These are phyloP conservation scores for Nipponia nippon DNA, from an alignment of 2,113 vertebrate genomes.

Conservation along the genomic window DNA sequence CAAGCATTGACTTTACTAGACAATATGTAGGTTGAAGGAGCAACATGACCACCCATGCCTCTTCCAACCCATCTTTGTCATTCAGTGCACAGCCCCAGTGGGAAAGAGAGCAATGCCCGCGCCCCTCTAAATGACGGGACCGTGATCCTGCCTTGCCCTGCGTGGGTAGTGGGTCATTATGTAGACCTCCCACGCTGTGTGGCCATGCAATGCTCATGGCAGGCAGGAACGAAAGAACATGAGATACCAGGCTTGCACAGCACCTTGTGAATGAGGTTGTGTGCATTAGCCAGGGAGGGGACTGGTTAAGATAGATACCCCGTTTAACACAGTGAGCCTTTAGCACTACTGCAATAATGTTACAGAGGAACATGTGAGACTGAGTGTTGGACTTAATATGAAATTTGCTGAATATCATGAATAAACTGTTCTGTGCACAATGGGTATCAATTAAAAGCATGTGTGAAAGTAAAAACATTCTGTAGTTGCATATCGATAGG, in stretches of 20 bases:
- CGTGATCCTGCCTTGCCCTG: background rate
- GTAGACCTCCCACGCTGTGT: rapidly evolving
- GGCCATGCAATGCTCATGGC: rapidly evolving
- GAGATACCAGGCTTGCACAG: background rate
- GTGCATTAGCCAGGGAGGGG: background rate
- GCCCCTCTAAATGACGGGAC: rapidly evolving
- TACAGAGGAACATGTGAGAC: background rate
- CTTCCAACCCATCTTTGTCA: background rate
- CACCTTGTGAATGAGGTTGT: background rate
- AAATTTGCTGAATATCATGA: background rate
- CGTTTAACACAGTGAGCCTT: background rate
- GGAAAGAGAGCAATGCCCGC: too few relatives aligned
- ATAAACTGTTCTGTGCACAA: background rate
- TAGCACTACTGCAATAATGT: background rate
- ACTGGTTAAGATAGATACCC: rapidly evolving
- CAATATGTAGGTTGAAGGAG: rapidly evolving
- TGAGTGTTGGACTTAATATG: background rate
- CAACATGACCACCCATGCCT: background rate
- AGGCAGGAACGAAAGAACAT: background rate
- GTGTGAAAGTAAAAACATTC: background rate
- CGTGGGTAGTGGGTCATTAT: background rate
- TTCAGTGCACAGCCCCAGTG: background rate
- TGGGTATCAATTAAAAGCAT: background rate
- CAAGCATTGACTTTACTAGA: background rate
- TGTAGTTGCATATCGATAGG: background rate